Conservation (phyloP, 2,888 invertebrate species). For the Aleiodes testaceus region DNA sequence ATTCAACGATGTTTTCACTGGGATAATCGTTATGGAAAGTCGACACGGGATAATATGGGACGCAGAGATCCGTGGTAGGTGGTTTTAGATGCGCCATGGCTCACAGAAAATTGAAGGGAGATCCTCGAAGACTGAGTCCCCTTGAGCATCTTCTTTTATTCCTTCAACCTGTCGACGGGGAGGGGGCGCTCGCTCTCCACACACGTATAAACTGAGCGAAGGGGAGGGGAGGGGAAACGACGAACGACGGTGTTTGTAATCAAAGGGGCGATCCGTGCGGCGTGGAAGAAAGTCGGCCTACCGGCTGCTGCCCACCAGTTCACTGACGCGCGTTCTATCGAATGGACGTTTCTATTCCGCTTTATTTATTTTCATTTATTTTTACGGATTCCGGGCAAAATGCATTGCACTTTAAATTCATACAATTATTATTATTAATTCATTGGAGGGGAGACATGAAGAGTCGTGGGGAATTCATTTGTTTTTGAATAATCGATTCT, state of each 20-base stretch:
- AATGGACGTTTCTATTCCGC: slow-evolving; percentile 58
- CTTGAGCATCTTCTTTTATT: slow-evolving; percentile 11
- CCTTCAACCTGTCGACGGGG: slow-evolving; percentile 37
- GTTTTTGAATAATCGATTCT: neutral
- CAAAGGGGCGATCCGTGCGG: slow-evolving; percentile 61
- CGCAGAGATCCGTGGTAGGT: slow-evolving; percentile 45
- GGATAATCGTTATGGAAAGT: slow-evolving; percentile 62
- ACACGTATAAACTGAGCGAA: slow-evolving; percentile 38
- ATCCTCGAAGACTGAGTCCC: slow-evolving; percentile 48
- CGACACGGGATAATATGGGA: slow-evolving; percentile 58
- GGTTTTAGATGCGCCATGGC: slow-evolving; percentile 34
- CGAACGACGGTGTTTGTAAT: slow-evolving; percentile 61
- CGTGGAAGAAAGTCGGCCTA: slow-evolving; percentile 55
- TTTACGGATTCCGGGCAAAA: too few species aligned
- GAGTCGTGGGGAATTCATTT: neutral
- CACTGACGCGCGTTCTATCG: slow-evolving; percentile 64
- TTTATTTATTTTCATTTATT: slow-evolving; percentile 23
- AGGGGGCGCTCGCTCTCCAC: slow-evolving; percentile 36
- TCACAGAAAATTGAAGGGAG: slow-evolving; percentile 41
- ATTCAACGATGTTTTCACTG: slow-evolving; percentile 31
- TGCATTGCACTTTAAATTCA: too few species aligned
- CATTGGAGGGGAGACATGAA: neutral
- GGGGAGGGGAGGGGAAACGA: slow-evolving; percentile 29
- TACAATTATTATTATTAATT: neutral
- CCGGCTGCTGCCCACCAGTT: slow-evolving; percentile 58